phyloP scores from a whole-genome alignment of 1,140 invertebrate species.

The Drosophila repleta region DNA sequence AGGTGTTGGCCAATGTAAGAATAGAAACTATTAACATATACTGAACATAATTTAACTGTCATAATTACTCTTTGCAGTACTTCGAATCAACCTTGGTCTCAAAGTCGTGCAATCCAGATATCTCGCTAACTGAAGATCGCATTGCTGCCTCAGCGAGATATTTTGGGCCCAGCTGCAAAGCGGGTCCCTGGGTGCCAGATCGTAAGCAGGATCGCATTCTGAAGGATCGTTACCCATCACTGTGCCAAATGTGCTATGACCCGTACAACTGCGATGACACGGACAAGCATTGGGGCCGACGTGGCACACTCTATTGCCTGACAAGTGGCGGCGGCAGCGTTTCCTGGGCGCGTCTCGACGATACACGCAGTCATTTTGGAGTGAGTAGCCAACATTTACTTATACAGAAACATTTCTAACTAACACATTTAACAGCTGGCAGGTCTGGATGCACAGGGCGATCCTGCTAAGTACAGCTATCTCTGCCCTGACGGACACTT shows the following conservation, averaged over 20 bases:
- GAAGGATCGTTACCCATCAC: conserved; percentile 88
- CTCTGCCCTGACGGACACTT: conserved; percentile 92
- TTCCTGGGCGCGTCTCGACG: conserved; percentile 90
- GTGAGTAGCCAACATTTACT: conserved; percentile 78
- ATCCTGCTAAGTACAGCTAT: conserved; percentile 87
- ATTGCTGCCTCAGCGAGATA: conserved; percentile 88
- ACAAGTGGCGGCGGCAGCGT: conserved; percentile 90
- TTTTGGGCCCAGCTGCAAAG: conserved; percentile 91
- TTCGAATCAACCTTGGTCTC: conserved; percentile 89
- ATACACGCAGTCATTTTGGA: conserved; percentile 87
- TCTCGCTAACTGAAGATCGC: conserved; percentile 89
- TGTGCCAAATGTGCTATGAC: conserved; percentile 89
- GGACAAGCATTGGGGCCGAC: conserved; percentile 92
- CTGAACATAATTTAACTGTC: neutral
- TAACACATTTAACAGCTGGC: conserved; percentile 54
- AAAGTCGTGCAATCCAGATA: conserved; percentile 86
- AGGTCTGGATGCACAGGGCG: conserved; percentile 70
- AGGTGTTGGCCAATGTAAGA: conserved; percentile 87
- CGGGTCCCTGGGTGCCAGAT: conserved; percentile 92
- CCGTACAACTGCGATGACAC: conserved; percentile 86
- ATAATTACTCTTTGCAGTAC: conserved; percentile 85
- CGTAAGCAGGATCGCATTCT: conserved; percentile 86
- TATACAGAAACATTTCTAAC: too few relatives aligned
- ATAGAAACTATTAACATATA: neutral
- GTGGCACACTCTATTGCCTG: conserved; percentile 91